These are phyloP conservation scores for Rugalucina vietnamica DNA, from an alignment of 2,888 invertebrate species.

Conservation along the genomic window DNA sequence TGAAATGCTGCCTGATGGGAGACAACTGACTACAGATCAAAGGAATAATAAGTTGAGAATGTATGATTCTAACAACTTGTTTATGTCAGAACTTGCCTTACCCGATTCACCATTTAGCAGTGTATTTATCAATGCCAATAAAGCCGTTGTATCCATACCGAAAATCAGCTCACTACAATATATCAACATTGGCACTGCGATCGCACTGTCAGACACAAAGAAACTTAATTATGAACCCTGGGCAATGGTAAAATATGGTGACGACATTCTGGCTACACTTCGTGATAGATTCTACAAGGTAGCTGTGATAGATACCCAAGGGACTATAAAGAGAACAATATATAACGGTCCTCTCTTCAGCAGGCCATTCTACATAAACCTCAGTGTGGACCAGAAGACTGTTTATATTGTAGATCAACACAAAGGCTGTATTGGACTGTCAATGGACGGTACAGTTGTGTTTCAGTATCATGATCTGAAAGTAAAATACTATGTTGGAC, in stretches of 20 bases:
- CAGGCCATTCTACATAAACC: background rate
- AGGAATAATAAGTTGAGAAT: background rate
- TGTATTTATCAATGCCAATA: background rate
- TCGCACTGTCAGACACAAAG: too few relatives aligned
- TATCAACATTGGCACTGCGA: background rate
- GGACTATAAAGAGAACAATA: background rate
- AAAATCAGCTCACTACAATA: background rate
- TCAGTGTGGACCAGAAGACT: background rate
- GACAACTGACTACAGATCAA: background rate
- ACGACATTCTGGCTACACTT: background rate
- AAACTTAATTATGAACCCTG: too few relatives aligned
- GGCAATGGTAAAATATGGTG: background rate
- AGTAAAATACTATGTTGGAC: background rate
- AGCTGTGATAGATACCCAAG: background rate
- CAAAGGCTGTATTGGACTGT: background rate
- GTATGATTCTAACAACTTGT: background rate
- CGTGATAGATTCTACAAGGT: background rate
- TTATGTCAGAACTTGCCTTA: background rate
- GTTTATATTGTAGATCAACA: background rate
- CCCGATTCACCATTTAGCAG: background rate
- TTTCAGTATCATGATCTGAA: background rate
- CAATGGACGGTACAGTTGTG: background rate
- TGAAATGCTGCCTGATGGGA: background rate
- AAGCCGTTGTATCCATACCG: background rate
- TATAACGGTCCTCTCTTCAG: background rate